phyloP scores from a whole-genome alignment of 2,888 invertebrate genomes.

The Onchidella celtica region DNA sequence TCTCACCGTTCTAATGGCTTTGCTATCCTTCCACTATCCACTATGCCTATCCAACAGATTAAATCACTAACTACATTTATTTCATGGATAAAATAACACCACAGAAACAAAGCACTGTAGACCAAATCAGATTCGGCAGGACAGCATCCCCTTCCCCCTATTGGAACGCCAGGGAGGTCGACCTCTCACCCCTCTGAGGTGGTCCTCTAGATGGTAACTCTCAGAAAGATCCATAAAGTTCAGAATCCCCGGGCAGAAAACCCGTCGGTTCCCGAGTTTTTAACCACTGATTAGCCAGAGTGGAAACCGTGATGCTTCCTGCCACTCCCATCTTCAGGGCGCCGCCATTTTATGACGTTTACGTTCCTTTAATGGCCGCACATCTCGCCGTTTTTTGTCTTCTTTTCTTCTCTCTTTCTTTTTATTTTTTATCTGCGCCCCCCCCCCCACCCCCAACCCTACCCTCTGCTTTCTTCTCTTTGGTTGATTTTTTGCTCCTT shows the following conservation, averaged over 20 bases:
- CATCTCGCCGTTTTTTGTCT: not conserved
- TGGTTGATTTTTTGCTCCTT: not conserved
- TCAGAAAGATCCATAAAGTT: constrained; percentile 30
- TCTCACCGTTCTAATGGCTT: too few species aligned
- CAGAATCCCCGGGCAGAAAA: constrained; percentile 1
- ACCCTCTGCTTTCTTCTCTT: not conserved
- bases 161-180: not conserved
- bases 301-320: constrained; percentile 18
- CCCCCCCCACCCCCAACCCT: not conserved
- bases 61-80: too few species aligned
- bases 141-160: constrained; percentile 3
- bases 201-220: constrained; percentile 12
- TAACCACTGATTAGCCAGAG: constrained; percentile 17
- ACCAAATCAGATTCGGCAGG: not conserved
- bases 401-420: not conserved
- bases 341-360: constrained; percentile 35
- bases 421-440: not conserved
- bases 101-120: too few species aligned
- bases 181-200: constrained; percentile 28
- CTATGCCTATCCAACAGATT: too few species aligned
- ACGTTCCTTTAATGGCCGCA: constrained; percentile 29
- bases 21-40: too few species aligned
- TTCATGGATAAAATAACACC: too few species aligned
- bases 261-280: constrained; percentile 12
- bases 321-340: constrained; percentile 12